Evolutionary conservation across 2,113 vertebrate genomes (phyloP), one percentile per base, ranked within the genome.

Genomic region (Pteruthius melanotis): DNA sequence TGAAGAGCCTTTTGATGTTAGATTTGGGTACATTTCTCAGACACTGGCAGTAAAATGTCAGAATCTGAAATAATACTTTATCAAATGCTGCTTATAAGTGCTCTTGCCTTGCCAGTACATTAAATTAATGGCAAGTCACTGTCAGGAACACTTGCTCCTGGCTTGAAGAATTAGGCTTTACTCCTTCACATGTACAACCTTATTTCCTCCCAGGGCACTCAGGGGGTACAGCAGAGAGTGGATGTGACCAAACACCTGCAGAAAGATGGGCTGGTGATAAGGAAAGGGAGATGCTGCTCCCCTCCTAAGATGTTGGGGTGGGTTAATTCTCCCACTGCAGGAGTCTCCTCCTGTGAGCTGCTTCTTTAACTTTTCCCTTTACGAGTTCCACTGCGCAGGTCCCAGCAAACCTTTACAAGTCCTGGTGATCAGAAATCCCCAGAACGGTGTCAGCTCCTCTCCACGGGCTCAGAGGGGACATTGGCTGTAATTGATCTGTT

Each of bases 291-390:
- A 72, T 75, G 49, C 42, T 74, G 39, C 35, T 70, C 66, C 60
- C 54, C 24, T 65, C 71, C 68, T 30, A 23, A 70, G 21, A 52
- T 69, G 23, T 22, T 44, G 24, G 33, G n/a, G 61, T 23, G 64
- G n/a, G 37, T 78, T 10, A 14, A 40, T 70, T 89, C 53, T 56
- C 61, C 42, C 22, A 11, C 39, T 14, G 8, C 71, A 61, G 76
- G 54, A 61, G 60, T 79, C 76, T 81, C 87, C 70, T 63, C 56
- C 56, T 52, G 33, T 22, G 57, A 78, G 50, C 60, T 65, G 59
- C 74, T 95, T 35, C 95, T 94, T 94, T 74, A 40, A 60, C 83
- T 82, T 92, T 28, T 37, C 18, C 27, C 66, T 79, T n/a, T 88
- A 61, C 56, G 59, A 74, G 33, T 86, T 90, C 82, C 80, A 2